A percentile compares a stretch with the other conserved stretches of the same genome.
Conservation (phyloP, 1,140 invertebrate genomes). For the Meloidogyne exigua region DNA sequence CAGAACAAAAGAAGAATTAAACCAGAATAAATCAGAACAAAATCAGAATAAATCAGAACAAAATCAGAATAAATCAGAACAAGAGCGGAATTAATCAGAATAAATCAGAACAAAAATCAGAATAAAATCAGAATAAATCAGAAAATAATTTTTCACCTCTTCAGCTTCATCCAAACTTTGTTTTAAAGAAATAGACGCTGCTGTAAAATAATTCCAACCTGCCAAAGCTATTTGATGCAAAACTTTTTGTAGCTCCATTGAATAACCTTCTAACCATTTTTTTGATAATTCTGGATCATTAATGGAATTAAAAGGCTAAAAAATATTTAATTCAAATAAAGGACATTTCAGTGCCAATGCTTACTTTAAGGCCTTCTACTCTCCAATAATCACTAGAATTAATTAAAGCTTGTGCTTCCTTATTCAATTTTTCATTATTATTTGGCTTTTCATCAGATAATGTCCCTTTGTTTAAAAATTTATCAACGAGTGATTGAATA, state of each 20-base stretch:
- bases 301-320: conserved; percentile 33
- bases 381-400: conserved; percentile 52
- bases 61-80: neutral
- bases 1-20: neutral
- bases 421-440: conserved; percentile 42
- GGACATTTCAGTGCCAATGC: neutral
- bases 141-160: conserved; percentile 32
- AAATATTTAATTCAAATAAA: conserved; percentile 5
- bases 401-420: conserved; percentile 42
- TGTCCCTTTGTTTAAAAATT: conserved; percentile 54
- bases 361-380: conserved; percentile 38
- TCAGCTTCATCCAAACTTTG: conserved; percentile 48
- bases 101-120: neutral
- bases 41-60: no score
- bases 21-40: neutral
- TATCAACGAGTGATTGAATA: conserved; percentile 49
- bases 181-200: conserved; percentile 51
- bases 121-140: neutral
- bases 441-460: conserved; percentile 32
- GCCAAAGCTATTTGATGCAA: conserved; percentile 46
- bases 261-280: conserved; percentile 46
- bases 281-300: conserved; percentile 20
- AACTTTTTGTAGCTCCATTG: conserved; percentile 39
- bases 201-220: conserved; percentile 53
- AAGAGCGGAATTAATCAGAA: neutral